Evolutionary conservation across 2,888 invertebrate species (phyloP).

Genomic region (Branchellion lobata): DNA sequence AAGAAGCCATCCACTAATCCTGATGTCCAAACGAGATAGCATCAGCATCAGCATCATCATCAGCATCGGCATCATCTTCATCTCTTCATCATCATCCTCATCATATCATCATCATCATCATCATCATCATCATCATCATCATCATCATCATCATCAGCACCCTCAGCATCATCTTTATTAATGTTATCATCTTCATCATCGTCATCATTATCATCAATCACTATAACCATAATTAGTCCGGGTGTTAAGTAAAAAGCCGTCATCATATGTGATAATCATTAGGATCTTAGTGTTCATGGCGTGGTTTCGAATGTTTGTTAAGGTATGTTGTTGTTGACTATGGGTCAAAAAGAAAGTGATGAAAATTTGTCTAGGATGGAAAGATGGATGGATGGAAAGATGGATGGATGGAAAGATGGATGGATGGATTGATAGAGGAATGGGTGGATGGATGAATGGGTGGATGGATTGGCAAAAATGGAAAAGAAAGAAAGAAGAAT

Average conservation of each 20-base stretch:
- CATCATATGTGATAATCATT: no score
- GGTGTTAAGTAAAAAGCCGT: no score
- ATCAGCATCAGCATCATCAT: no score
- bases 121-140: conserved; percentile 17
- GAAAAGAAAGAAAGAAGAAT: neutral
- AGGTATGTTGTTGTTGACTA: neutral
- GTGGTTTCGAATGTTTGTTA: neutral
- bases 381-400: conserved; percentile 11
- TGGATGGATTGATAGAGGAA: neutral
- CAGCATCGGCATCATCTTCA: no score
- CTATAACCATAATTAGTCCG: no score
- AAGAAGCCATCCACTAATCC: no score
- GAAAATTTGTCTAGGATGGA: neutral
- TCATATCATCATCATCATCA: neutral
- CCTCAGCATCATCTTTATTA: no score
- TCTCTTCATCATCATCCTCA: no score
- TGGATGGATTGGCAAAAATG: neutral
- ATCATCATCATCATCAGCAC: neutral
- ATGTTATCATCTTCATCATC: no score
- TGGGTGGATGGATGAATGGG: neutral
- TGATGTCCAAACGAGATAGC: no score
- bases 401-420: neutral
- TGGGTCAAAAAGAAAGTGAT: neutral
- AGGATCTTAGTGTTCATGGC: no score
- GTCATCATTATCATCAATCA: no score